These are phyloP conservation scores for Megastigmus dorsalis DNA, from an alignment of 2,888 invertebrate genomes.

Conservation along the genomic window DNA sequence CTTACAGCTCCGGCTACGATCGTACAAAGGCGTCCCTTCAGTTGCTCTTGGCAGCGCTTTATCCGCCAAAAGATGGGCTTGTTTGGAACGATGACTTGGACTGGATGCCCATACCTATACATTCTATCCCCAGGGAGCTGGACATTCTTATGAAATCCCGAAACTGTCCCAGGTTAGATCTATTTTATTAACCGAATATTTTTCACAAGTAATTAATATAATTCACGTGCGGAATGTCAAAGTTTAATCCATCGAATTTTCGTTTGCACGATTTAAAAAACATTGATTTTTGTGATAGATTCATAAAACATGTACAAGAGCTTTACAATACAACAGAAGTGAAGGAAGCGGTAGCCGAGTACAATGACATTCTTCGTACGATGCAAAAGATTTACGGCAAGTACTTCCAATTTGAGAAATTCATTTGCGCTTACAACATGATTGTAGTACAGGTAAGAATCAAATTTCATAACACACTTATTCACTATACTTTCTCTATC, in stretches of 20 bases:
- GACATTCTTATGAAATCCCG: conserved; percentile 57
- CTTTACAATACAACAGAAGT: conserved; percentile 1
- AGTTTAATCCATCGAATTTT: too few relatives aligned
- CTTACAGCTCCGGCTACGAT: conserved; percentile 55
- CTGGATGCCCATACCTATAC: conserved; percentile 59
- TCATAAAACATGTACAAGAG: not conserved
- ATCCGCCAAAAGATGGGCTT: conserved; percentile 52
- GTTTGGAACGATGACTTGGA: conserved; percentile 57
- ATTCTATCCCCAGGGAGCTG: conserved; percentile 55
- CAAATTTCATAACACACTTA: too few relatives aligned
- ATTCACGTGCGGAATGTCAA: too few relatives aligned
- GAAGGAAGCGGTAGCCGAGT: not conserved
- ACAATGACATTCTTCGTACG: not conserved
- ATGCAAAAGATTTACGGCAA: conserved; percentile 2
- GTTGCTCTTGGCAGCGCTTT: conserved; percentile 60
- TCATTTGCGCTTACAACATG: conserved; percentile 25
- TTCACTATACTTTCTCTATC: too few relatives aligned
- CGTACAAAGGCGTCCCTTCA: conserved; percentile 62
- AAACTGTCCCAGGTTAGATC: conserved; percentile 52
- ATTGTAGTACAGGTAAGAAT: not conserved
- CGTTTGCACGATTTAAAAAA: too few relatives aligned
- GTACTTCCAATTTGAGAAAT: not conserved
- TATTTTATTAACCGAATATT: conserved; percentile 18
- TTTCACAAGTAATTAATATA: too few relatives aligned
- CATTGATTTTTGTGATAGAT: too few relatives aligned